Evolutionary conservation across 2,888 invertebrate species (phyloP), one percentile per base, ranked within the genome.

Genomic region (Agrotis clavis): DNA sequence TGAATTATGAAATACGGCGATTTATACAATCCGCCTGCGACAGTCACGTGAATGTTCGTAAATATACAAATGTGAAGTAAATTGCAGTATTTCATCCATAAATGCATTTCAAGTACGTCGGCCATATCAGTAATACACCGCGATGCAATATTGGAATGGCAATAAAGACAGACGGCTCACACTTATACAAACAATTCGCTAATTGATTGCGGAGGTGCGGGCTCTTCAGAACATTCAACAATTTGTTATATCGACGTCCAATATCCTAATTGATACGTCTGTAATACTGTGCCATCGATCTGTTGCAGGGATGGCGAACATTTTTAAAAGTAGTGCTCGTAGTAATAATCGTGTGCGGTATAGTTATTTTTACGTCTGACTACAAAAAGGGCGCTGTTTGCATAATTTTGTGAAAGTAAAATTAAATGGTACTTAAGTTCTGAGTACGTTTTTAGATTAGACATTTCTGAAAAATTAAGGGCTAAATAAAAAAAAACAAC

Each of bases 261-360:
- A 92, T 93, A 92, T 90, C 89, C 89, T 93, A 94, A 94, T 94
- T 93, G 94, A 92, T 92, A 89, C 14, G 61, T 71, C 64, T 67
- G 60, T 87, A 79, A 86, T 88, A 84, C 86, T 80, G 78, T 45
- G 16, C 61, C 25, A 77, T 77, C 19, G 45, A 67, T 65, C 54
- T 68, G 54, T 50, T 53, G 54, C 25, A 51, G 65, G 56, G 54
- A n/a, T 66, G 14, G 21, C 7, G 18, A 35, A 76, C 50, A n/a
- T 57, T 57, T 71, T 45, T 19, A 45, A 30, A 47, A 1, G 3
- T 9, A 41, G 45, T 54, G 19, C 19, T 2, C 45, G 14, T 2
- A n/a, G 14, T 45, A 16, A 5, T n/a, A 18, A 18, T 25, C 1
- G 18, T 30, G 41, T 11, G 41, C n/a, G n/a, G n/a, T n/a, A n/a